Base-by-base conservation (phyloP, 2,113 vertebrate species). In the Nothocercus julius region DNA sequence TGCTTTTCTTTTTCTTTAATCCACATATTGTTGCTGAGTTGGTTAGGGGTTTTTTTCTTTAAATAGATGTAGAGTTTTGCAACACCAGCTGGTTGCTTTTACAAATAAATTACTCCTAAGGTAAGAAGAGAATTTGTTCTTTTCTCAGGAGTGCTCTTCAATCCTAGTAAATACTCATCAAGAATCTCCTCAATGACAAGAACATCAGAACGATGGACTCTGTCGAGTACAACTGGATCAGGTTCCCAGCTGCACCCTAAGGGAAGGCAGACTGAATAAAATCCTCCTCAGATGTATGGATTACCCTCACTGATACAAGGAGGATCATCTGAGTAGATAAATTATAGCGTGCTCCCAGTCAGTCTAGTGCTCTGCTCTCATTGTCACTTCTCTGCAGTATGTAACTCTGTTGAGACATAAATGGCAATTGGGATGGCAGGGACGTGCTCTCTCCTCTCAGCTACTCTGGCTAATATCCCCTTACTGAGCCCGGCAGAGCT, bases 21-120 rank as follows among this genome's bases (percentile, higher is more conserved):
- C 30, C 36, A 19, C 42, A 62, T 82, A 38, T 8, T 32, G 4
- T 77, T 88, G 59, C 27, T 62, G 38, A 77, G 6, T 2, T 28
- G n/a, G 34, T 5, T 5, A 49, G 27, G 53, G 25, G 7, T 47
- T 66, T 51, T 45, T 6, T 3, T 1, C 49, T 49, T 49, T 49
- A 49, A 20, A 58, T 85, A 74, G 42, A 68, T 19, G 27, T 28
- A 67, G 45, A 89, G 42, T 84, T 96, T 94, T 79, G 25, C 32
- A 94, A 47, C 95, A 97, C 92, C 97, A 97, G 97, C 96, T 95
- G 59, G 59, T 97, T 96, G 91, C 91, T 95, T 97, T 98, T 98
- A 97, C 96, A 98, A 97, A 97, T 95, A 97, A 97, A 97, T 98
- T 98, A 97, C 96, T 98, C 93, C 97, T 95, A 97, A 98, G 93